Evolutionary conservation across 2,797 vertebrate genomes (phyloP).

Genomic region (Urophycis tenuis): DNA sequence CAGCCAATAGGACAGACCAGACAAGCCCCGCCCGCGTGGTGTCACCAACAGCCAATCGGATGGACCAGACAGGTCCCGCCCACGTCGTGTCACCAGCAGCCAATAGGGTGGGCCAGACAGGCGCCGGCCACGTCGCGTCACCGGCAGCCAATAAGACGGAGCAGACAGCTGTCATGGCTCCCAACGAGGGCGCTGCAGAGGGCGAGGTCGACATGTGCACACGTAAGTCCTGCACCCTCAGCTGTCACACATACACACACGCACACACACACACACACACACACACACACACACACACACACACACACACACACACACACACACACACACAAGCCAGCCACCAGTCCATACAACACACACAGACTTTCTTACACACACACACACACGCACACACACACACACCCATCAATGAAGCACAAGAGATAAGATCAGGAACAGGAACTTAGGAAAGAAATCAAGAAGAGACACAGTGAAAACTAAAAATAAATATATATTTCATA

Average conservation of each 20-base stretch:
- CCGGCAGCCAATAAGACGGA: not conserved
- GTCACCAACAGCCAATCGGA: slow-evolving; percentile 43
- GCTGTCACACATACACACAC: slow-evolving; percentile 8
- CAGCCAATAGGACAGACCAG: slow-evolving; percentile 39
- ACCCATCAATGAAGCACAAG: not conserved
- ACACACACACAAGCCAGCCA: not conserved
- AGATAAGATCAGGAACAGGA: not conserved
- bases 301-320: not conserved
- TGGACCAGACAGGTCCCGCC: slow-evolving; percentile 28
- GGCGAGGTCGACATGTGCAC: slow-evolving; percentile 39
- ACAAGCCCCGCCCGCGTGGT: slow-evolving; percentile 16
- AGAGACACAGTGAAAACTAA: not conserved
- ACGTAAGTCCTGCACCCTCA: slow-evolving; percentile 48
- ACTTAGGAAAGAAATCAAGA: not conserved
- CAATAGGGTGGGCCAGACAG: slow-evolving; percentile 40
- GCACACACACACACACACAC: not conserved
- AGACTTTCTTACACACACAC: not conserved
- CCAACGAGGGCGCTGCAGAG: slow-evolving; percentile 22
- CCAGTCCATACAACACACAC: not conserved
- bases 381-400: not conserved
- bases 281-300: not conserved
- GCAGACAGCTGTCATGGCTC: slow-evolving; percentile 19
- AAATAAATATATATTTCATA: not conserved
- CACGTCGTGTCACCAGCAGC: slow-evolving; percentile 32
- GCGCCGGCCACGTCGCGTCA: slow-evolving; percentile 21